Percentiles rank a stretch among this genome's conserved stretches.
These are phyloP conservation scores for Spisula subtruncata DNA, from an alignment of 2,888 invertebrate genomes.

Conservation along the genomic window DNA sequence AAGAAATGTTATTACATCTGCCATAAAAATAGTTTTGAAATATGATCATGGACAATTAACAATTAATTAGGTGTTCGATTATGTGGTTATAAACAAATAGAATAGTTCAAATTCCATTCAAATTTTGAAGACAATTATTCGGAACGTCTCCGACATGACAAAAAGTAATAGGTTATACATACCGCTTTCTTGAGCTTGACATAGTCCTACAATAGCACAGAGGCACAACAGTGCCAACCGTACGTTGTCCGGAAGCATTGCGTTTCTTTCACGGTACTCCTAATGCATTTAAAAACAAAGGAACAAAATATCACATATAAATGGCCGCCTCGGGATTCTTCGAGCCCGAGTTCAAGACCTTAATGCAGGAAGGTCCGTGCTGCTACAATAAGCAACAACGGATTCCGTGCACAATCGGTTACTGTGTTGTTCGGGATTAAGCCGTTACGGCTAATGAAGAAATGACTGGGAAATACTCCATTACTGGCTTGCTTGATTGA, in stretches of 20 bases:
- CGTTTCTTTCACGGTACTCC: slow-evolving; percentile 49
- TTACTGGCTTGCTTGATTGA: slow-evolving; percentile 48
- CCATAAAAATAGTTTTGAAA: background rate
- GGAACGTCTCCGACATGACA: too few species aligned
- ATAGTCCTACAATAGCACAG: slow-evolving; percentile 61
- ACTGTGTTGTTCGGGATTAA: slow-evolving; percentile 32
- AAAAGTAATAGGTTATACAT: slow-evolving; percentile 26
- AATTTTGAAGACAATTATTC: background rate
- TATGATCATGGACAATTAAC: background rate
- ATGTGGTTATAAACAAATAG: background rate
- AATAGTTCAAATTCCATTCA: background rate
- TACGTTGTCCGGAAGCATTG: slow-evolving; percentile 71
- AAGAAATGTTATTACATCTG: background rate
- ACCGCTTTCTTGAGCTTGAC: slow-evolving; percentile 55
- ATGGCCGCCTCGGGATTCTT: slow-evolving; percentile 60
- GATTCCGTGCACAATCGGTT: slow-evolving; percentile 56
- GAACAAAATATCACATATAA: slow-evolving; percentile 35
- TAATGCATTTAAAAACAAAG: slow-evolving; percentile 67
- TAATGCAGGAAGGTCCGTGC: slow-evolving; percentile 68
- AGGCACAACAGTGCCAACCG: slow-evolving; percentile 70
- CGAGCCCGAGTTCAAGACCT: slow-evolving; percentile 69
- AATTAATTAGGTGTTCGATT: background rate
- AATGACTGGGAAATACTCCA: background rate
- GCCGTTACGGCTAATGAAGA: slow-evolving; percentile 53
- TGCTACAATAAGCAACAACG: slow-evolving; percentile 67